Base-by-base conservation (phyloP, 2,113 vertebrate species). In the Tamias sibiricus region DNA sequence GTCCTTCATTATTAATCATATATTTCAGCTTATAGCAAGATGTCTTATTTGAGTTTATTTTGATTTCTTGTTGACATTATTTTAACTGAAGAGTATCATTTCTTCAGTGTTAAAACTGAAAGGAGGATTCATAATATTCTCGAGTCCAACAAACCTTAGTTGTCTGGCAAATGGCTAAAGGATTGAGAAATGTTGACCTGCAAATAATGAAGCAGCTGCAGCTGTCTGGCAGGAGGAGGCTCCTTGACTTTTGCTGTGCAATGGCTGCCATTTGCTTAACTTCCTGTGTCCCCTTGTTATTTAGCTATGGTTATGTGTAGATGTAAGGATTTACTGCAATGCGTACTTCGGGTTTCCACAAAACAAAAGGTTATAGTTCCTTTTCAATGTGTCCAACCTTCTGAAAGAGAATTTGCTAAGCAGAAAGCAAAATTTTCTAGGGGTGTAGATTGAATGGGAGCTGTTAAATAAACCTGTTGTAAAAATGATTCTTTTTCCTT, bases 41-140 rank as follows among this genome's bases (percentile, higher is more conserved):
- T 75, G 42, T 77, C 37, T 81, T 81, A 32, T 32, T 95, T 74
- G 49, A 86, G 89, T 86, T 82, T 62, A 82, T 87, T 87, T 72
- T 72, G 10, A 66, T 52, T 69, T 32, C 26, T 28, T 69, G 12
- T 4, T 79, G 32, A 35, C 1, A 57, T 52, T 69, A 42, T 26
- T 69, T 79, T 44, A 76, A 57, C 0, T 24, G 16, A 79, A 74
- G 62, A 77, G 20, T 40, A 75, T 47, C 26, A 28, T 57, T 88
- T 85, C 44, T 28, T 87, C 28, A 28, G 49, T 64, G 12, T 68
- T n/a, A 54, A 66, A 49, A n/a, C 22, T 87, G 22, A 8, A 72
- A 87, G 32, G 26, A 87, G 14, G 16, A 66, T 84, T 84, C 54
- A 52, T 1, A 79, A 40, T 77, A 66, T 37, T 72, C 16, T 77